Percentiles rank a stretch among this genome's conserved stretches.
phyloP scores from a whole-genome alignment of 2,797 vertebrate species.

The Tachyglossus aculeatus region DNA sequence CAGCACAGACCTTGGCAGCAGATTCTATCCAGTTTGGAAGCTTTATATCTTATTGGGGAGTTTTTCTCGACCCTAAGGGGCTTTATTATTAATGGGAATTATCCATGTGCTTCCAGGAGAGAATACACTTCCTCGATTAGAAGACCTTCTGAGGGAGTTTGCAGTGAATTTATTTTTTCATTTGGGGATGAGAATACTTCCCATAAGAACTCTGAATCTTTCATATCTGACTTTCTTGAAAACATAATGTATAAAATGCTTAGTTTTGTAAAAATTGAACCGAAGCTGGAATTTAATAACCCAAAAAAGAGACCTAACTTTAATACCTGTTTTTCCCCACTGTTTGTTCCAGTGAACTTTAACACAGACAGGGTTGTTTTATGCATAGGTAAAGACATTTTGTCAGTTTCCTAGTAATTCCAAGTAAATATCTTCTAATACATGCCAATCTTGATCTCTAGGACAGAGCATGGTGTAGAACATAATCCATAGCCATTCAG shows the following conservation, averaged over 20 bases:
- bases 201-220: slow-evolving; percentile 58
- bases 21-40: slow-evolving; percentile 20
- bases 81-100: slow-evolving; percentile 53
- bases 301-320: slow-evolving; percentile 26
- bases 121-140: slow-evolving; percentile 35
- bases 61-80: slow-evolving; percentile 15
- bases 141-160: slow-evolving; percentile 38
- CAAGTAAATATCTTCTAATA: too few relatives aligned
- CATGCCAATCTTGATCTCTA: too few relatives aligned
- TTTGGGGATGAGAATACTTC: slow-evolving; percentile 57
- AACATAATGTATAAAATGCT: slow-evolving; percentile 32
- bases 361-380: too few relatives aligned
- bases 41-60: slow-evolving; percentile 26
- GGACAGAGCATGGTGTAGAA: too few relatives aligned
- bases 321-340: neutral
- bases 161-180: slow-evolving; percentile 42
- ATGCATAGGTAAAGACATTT: too few relatives aligned
- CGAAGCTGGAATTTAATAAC: slow-evolving; percentile 27
- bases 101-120: slow-evolving; percentile 27
- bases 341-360: too few relatives aligned
- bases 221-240: slow-evolving; percentile 48
- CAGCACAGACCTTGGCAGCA: slow-evolving; percentile 21
- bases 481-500: too few relatives aligned
- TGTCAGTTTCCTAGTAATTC: too few relatives aligned
- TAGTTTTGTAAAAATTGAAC: slow-evolving; percentile 60